A percentile compares a stretch with the other conserved stretches of the same genome.
Evolutionary conservation across 2,888 invertebrate species (phyloP).

Genomic region (Lycaena phlaeas): DNA sequence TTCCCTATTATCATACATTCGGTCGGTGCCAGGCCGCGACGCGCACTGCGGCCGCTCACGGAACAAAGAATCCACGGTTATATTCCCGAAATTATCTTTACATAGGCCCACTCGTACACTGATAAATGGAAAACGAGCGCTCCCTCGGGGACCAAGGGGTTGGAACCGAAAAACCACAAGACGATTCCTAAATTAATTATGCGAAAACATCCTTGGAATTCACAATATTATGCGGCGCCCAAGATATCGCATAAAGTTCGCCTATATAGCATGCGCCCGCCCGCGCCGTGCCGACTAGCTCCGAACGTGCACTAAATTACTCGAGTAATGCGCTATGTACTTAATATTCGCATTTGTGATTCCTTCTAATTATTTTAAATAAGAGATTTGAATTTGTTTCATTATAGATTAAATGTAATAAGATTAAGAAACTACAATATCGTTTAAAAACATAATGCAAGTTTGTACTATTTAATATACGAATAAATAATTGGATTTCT

Average conservation of each 20-base stretch:
- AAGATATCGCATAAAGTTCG: conserved; percentile 38
- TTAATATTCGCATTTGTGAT: too few relatives aligned
- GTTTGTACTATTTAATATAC: too few relatives aligned
- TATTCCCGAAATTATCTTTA: conserved; percentile 27
- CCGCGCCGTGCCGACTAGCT: neutral
- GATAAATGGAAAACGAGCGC: conserved; percentile 35
- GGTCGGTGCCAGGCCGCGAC: conserved; percentile 44
- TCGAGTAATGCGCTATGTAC: too few relatives aligned
- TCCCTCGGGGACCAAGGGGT: conserved; percentile 37
- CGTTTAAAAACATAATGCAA: too few relatives aligned
- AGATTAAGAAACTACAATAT: too few relatives aligned
- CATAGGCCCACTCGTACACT: conserved; percentile 26
- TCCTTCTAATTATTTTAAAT: too few relatives aligned
- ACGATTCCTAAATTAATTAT: conserved; percentile 71
- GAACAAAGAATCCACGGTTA: conserved; percentile 32
- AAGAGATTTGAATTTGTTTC: too few relatives aligned
- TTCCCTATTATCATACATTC: conserved; percentile 61
- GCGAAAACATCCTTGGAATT: conserved; percentile 66
- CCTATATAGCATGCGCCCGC: conserved; percentile 40
- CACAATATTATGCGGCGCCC: conserved; percentile 61
- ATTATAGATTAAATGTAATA: too few relatives aligned
- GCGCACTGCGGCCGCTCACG: conserved; percentile 37
- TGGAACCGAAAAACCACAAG: conserved; percentile 62
- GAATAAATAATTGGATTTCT: too few relatives aligned
- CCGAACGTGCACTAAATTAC: too few relatives aligned